A percentile compares a stretch with the other conserved stretches of the same genome.
Conservation (phyloP, 2,797 vertebrate genomes). For the Chelon labrosus region DNA sequence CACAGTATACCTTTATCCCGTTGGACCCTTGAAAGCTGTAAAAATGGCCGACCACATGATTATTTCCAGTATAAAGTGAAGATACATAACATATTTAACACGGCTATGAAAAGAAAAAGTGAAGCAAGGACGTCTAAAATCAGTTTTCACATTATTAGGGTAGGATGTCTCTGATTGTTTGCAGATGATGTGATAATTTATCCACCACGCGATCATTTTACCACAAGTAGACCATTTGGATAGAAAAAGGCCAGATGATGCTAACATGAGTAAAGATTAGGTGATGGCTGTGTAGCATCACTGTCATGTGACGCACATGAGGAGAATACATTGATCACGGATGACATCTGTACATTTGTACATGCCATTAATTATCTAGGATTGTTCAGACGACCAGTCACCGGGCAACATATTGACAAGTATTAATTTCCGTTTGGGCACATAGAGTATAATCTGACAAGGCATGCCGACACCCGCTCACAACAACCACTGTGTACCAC, state of each 20-base stretch:
- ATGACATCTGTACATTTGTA: conserved; percentile 65
- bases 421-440: conserved; percentile 74
- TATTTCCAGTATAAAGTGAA: conserved; percentile 36
- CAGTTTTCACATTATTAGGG: conserved; percentile 72
- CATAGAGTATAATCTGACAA: conserved; percentile 71
- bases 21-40: conserved; percentile 7
- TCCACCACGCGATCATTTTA: conserved; percentile 30
- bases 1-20: conserved; percentile 24
- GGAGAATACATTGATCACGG: conserved; percentile 50
- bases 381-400: conserved; percentile 65
- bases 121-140: conserved; percentile 31
- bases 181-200: conserved; percentile 27
- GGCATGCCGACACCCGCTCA: conserved; percentile 72
- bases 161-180: conserved; percentile 50
- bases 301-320: conserved; percentile 27
- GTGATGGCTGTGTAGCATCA: conserved; percentile 37
- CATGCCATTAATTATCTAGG: conserved; percentile 73
- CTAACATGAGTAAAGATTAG: conserved; percentile 27
- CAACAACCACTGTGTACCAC: conserved; percentile 74
- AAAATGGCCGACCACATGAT: not conserved
- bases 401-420: conserved; percentile 61
- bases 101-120: conserved; percentile 30
- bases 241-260: conserved; percentile 29
- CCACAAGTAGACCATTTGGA: conserved; percentile 29
- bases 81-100: conserved; percentile 11